A percentile compares a stretch with the other conserved stretches of the same genome.
Conservation (phyloP, 2,888 invertebrate genomes). For the Meta bourneti region DNA sequence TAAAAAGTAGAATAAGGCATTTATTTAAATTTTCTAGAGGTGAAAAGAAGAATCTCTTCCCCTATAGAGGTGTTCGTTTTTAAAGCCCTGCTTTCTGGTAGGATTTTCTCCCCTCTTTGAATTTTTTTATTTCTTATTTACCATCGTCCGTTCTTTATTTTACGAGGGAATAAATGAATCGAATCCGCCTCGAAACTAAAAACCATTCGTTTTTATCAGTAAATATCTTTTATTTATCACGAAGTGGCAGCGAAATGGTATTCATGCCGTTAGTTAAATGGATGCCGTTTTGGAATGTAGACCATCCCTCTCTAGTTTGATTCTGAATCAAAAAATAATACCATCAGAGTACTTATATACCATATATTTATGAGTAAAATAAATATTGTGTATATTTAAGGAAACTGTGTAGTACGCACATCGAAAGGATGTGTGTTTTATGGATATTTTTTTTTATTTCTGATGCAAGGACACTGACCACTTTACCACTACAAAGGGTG, state of each 20-base stretch:
- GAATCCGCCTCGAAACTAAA: conserved; percentile 22
- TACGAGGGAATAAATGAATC: conserved; percentile 24
- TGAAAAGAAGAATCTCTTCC: conserved; percentile 30
- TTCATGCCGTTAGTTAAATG: conserved; percentile 4
- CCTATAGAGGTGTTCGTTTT: neutral
- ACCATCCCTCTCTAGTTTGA: neutral
- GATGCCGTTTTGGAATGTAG: neutral
- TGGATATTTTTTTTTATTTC: no score
- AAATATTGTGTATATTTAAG: neutral
- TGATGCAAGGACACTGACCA: no score
- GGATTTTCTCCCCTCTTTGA: neutral
- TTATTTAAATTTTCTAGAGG: conserved; percentile 56
- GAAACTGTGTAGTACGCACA: neutral
- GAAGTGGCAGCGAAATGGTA: neutral
- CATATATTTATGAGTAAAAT: neutral
- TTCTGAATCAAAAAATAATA: neutral
- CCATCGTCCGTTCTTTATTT: neutral
- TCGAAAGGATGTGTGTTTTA: no score
- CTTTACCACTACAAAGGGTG: no score
- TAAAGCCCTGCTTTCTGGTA: conserved; percentile 16
- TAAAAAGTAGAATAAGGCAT: conserved; percentile 48
- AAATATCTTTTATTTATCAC: neutral
- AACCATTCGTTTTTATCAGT: conserved; percentile 24
- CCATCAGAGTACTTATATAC: neutral
- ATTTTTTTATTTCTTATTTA: conserved; percentile 30